Evolutionary conservation across 1,140 invertebrate species (phyloP), one percentile per base, ranked within the genome.

Genomic region (Stratiolaelaps scimitus): DNA sequence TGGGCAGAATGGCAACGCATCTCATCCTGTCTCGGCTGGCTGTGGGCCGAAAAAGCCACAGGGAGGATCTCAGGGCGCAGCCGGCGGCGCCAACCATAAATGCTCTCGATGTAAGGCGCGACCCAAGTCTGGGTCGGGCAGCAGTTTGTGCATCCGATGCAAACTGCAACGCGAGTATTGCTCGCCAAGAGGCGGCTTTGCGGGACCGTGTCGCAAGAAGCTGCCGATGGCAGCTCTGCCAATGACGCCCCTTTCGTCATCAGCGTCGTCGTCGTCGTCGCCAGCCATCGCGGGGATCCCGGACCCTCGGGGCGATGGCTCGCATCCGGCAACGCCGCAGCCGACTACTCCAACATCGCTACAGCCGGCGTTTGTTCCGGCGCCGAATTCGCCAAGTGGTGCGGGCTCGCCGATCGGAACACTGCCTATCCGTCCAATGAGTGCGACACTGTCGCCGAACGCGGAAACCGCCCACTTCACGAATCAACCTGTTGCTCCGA

Each of bases 131-230:
- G 53, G 53, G 17, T 60, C 53, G 4, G 53, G 53, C 53, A 60
- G 53, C 23, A 60, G 53, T 60, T 26, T 60, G 17, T 60, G 53
- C 53, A 60, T 60, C 1, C 53, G 53, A 17, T 60, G 53, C 53
- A 60, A 60, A 60, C 53, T 60, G 15, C 53, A 60, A 10, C 13
- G 53, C 15, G 53, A 60, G 34, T 60, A 60, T 23, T 26, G 53
- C 23, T 60, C 53, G 26, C 53, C 53, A 6, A 26, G 53, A 10
- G 53, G 53, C 1, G 53, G 53, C 13, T 60, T 60, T 34, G 53
- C 53, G 2, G 53, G 26, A 17, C 53, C 53, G 15, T n/a, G n/a
- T n/a, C 15, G 23, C 1, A 60, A 60, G 23, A 60, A 60, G 53
- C 15, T 60, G 15, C 53, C 53, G 2, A 26, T 34, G 13, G 2